A percentile compares a stretch with the other conserved stretches of the same genome.
These are phyloP conservation scores for Eurois occulta DNA, from an alignment of 2,888 invertebrate genomes.

Conservation along the genomic window DNA sequence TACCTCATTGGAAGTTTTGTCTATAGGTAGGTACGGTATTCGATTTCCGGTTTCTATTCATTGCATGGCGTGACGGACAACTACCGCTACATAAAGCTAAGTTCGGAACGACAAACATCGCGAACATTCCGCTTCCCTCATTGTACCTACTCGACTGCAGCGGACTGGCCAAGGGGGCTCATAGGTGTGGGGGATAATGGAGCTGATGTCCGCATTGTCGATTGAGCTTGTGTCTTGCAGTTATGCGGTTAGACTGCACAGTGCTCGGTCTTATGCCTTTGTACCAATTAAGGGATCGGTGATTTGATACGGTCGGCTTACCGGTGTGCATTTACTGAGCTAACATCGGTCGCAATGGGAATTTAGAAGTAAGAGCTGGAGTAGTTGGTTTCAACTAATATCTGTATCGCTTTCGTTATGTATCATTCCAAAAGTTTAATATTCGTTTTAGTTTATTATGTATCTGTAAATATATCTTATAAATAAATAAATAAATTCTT, in stretches of 20 bases:
- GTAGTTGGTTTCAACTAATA: neutral
- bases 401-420: neutral
- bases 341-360: neutral
- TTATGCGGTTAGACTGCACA: too few species aligned
- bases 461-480: neutral
- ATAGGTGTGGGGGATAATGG: neutral
- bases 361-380: too few species aligned
- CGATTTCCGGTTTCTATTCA: neutral
- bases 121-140: neutral
- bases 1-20: neutral
- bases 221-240: neutral
- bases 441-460: neutral
- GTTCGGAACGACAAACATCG: neutral
- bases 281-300: neutral
- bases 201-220: neutral
- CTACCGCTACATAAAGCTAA: neutral
- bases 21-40: neutral
- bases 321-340: neutral
- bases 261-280: neutral
- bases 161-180: neutral
- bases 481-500: too few species aligned
- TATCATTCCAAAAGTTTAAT: neutral
- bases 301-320: neutral
- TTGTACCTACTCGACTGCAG: neutral
- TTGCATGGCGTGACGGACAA: too few species aligned